Evolutionary conservation across 2,797 vertebrate genomes (phyloP), one percentile per base, ranked within the genome.

Genomic region (Paramormyrops hopkinsi): DNA sequence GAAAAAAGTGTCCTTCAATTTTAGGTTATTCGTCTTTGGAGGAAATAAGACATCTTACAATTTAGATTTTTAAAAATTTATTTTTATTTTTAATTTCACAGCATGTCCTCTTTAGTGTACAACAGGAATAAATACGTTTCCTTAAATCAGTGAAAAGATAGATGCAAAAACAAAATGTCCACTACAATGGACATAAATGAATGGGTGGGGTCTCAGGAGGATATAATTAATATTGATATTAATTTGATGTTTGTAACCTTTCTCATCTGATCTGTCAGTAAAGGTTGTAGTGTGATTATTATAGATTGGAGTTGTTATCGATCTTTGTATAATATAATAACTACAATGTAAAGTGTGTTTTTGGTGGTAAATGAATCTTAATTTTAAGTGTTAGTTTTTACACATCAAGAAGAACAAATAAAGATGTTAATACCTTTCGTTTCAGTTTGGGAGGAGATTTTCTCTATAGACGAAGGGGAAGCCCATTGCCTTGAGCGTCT

Each of bases 401-500:
- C 44, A 53, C 44, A 50, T 85, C 48, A 5, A 50, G 41, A 46
- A 51, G 22, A 85, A 22, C 46, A 85, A 50, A 53, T 85, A 25
- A 51, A 85, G 83, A 12, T 29, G 4, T 51, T 51, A 85, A 25
- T 12, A 29, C 48, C 11, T 85, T 51, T 85, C 83, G 83, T 53
- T 85, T 85, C 83, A 53, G 95, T 92, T 95, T 92, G 93, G 92
- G 93, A 93, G 94, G 93, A 93, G 94, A 91, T 91, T 92, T 96
- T 95, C 25, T 29, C 46, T 95, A 95, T 94, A 93, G 92, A 92
- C 92, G 91, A 90, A 90, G 94, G 94, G 93, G 92, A 92, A 88
- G 91, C 92, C 93, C 93, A 94, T 96, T 95, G 95, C 95, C 92
- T 69, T 76, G 88, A 91, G 92, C 87, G 89, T 91, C 94, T 96